These are phyloP conservation scores for Orchesella flavescens DNA, from an alignment of 2,888 invertebrate genomes.

Conservation along the genomic window DNA sequence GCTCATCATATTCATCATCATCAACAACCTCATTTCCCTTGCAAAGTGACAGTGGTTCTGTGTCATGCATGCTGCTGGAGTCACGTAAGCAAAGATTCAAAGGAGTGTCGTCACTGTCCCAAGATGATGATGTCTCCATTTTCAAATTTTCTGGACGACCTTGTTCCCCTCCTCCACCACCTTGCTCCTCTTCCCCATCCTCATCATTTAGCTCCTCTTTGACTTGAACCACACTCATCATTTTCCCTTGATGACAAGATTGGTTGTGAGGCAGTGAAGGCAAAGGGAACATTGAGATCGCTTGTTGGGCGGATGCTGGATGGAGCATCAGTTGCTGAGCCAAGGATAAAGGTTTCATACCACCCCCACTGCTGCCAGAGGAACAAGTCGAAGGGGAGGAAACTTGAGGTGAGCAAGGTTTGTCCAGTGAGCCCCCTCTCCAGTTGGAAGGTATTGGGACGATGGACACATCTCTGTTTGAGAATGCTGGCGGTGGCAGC, in stretches of 20 bases:
- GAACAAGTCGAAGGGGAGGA: too few relatives aligned
- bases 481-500: conserved; percentile 33
- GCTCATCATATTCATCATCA: conserved; percentile 42
- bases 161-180: neutral
- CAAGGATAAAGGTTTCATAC: conserved; percentile 40
- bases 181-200: conserved; percentile 4
- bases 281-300: conserved; percentile 62
- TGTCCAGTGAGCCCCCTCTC: conserved; percentile 6
- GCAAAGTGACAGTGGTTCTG: neutral
- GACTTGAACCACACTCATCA: neutral
- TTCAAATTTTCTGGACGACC: neutral
- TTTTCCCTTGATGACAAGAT: neutral
- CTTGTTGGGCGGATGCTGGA: conserved; percentile 27
- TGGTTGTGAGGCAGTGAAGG: conserved; percentile 22
- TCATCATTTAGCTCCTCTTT: neutral
- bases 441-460: conserved; percentile 53
- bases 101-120: conserved; percentile 61
- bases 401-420: too few relatives aligned
- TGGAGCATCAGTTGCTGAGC: conserved; percentile 40
- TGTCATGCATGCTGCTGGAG: neutral
- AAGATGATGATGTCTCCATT: conserved; percentile 4
- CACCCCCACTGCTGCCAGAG: neutral
- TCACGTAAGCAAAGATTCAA: conserved; percentile 70
- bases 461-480: conserved; percentile 55
- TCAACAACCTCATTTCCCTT: conserved; percentile 13